Percentiles rank a stretch among this genome's conserved stretches.
Evolutionary conservation across 1,140 invertebrate genomes (phyloP).

Genomic region (Drosophila tristis): DNA sequence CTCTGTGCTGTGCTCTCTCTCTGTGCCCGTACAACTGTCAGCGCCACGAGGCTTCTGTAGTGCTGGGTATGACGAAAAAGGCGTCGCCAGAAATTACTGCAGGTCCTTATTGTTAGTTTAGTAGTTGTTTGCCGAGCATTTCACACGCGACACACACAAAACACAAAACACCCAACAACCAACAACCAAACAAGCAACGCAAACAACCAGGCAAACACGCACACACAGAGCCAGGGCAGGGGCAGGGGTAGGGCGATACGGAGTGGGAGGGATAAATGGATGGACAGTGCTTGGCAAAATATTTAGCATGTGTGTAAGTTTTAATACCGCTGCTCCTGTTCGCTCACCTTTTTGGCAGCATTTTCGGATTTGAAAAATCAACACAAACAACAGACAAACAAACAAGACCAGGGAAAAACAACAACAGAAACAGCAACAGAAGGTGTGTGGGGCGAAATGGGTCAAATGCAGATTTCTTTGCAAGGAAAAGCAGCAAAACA

Average conservation of each 20-base stretch:
- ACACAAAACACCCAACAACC: constrained; percentile 23
- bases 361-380: constrained; percentile 32
- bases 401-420: neutral
- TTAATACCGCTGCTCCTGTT: constrained; percentile 41
- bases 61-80: constrained; percentile 40
- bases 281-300: constrained; percentile 70
- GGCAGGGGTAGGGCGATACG: too few species aligned
- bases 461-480: too few species aligned
- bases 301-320: constrained; percentile 75
- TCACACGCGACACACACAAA: constrained; percentile 59
- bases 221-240: neutral
- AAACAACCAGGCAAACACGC: constrained; percentile 33
- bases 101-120: constrained; percentile 79
- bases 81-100: constrained; percentile 70
- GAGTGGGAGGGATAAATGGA: neutral
- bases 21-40: too few species aligned
- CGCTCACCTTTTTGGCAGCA: constrained; percentile 25
- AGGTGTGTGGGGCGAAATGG: too few species aligned
- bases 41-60: too few species aligned
- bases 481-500: too few species aligned
- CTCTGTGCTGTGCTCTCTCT: too few species aligned
- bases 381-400: constrained; percentile 10
- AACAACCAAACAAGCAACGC: constrained; percentile 19
- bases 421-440: neutral
- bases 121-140: constrained; percentile 77